Evolutionary conservation across 2,113 vertebrate species (phyloP), one percentile per base, ranked within the genome.

Genomic region (Anoplopoma fimbria): DNA sequence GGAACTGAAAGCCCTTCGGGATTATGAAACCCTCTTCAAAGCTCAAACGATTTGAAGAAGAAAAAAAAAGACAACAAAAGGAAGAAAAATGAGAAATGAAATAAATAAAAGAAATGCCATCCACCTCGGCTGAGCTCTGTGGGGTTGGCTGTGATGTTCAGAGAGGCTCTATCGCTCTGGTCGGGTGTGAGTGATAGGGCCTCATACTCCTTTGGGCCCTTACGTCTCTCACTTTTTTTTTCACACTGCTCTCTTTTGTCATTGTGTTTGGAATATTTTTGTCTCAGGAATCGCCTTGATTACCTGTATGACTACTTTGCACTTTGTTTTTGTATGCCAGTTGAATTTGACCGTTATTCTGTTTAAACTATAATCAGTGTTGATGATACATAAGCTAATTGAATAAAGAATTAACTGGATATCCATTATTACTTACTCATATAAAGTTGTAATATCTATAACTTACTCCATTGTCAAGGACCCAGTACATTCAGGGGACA

Each of bases 131-230:
- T 0, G 29, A 53, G 51, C 60, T 55, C 9, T 15, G 23, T 15
- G 64, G 65, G 47, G 31, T 25, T 19, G n/a, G 34, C 34, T 55
- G 60, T 55, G 81, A 80, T 29, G 77, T 72, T 83, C 53, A 57
- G 29, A 45, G 55, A 71, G 15, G 58, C 29, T 62, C 29, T 8
- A 31, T 10, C 21, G 4, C 29, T 72, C 53, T 36, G 29, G 34
- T 55, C 10, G 67, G 42, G 4, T 27, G 51, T 58, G 51, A 62
- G 47, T 5, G 42, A 12, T 14, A 25, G 53, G 45, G 14, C 23
- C n/a, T 51, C 31, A 47, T 2, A 3, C 49, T 25, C 13, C 21
- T 17, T 73, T 9, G 0, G 21, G 57, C 9, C 49, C 53, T 79
- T 42, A 29, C 53, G 10, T 69, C 14, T 25, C 47, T 13, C 29